Conservation (phyloP, 2,113 vertebrate genomes). For the Halcyon malimbica region DNA sequence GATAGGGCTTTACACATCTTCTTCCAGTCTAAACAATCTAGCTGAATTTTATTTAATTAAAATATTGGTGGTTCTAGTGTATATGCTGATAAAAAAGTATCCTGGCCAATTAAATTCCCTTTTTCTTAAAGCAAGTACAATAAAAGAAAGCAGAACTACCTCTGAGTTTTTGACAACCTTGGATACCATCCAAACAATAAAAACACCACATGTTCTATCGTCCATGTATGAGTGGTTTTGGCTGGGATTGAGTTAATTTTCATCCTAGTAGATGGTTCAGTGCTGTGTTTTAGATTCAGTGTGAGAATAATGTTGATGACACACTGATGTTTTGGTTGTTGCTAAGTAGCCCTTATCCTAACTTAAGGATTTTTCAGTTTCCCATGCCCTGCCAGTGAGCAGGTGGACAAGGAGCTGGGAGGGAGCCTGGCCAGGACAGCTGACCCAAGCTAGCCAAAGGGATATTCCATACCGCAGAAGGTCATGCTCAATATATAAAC, state of each 20-base stretch:
- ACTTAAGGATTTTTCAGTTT: too few species aligned
- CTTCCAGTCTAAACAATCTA: not conserved
- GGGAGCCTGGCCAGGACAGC: too few species aligned
- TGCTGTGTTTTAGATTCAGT: too few species aligned
- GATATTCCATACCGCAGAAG: not conserved
- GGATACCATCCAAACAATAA: not conserved
- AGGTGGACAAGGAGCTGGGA: too few species aligned
- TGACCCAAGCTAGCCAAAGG: not conserved
- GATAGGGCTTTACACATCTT: not conserved
- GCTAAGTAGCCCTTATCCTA: too few species aligned
- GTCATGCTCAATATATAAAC: not conserved
- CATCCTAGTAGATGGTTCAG: too few species aligned
- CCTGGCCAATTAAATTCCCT: not conserved
- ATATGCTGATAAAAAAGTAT: not conserved
- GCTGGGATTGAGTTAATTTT: too few species aligned
- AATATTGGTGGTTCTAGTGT: not conserved
- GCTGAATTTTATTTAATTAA: not conserved
- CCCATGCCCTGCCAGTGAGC: too few species aligned
- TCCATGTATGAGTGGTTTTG: not conserved
- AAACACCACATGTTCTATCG: not conserved
- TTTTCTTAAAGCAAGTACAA: not conserved
- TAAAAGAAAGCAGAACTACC: not conserved
- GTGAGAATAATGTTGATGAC: too few species aligned
- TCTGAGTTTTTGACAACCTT: not conserved
- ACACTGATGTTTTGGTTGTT: too few species aligned